Base-by-base conservation (phyloP, 2,888 invertebrate genomes). In the Lepidocyrtoides sp. region DNA sequence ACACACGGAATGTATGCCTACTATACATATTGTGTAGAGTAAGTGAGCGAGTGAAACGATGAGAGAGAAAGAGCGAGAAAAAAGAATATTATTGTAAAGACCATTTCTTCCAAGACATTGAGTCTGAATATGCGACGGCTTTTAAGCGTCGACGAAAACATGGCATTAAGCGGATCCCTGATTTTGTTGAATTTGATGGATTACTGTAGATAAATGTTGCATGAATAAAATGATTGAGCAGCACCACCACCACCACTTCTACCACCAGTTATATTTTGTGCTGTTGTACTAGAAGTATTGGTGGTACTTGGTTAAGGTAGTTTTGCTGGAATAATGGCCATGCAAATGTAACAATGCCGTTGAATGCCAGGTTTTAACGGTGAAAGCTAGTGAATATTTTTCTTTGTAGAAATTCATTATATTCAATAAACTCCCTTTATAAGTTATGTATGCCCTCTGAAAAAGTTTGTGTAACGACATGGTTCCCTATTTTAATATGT, bases 211-310 rank as follows among this genome's bases (percentile, higher is more conserved):
- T 94, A 94, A 94, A 94, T 94, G 94, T 94, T 93, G 93, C 94
- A 94, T 94, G 93, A 93, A 93, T 93, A 94, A 94, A 94, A 94
- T 94, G 94, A 94, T 94, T 93, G 93, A 94, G 92, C 89, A 93
- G 54, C 48, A 8, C 4, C 32, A 36, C n/a, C 32, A 12, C 69
- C 3, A 63, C 12, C 32, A 63, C 20, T 4, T 5, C 3, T 3
- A 60, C 14, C 63, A 10, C n/a, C n/a, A n/a, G n/a, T n/a, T n/a
- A n/a, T n/a, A n/a, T 69, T 32, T 69, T 44, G 10, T 44, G 66
- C n/a, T n/a, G n/a, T n/a, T n/a, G n/a, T 29, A 60, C 8, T 26
- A 26, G 26, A 2, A 60, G 17, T 12, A 23, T 10, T 69, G 32
- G 69, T 69, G 20, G 69, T 69, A 69, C 14, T 29, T 69, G 2